Evolutionary conservation across 2,113 vertebrate genomes (phyloP).

Genomic region (Cochlearius cochlearius): DNA sequence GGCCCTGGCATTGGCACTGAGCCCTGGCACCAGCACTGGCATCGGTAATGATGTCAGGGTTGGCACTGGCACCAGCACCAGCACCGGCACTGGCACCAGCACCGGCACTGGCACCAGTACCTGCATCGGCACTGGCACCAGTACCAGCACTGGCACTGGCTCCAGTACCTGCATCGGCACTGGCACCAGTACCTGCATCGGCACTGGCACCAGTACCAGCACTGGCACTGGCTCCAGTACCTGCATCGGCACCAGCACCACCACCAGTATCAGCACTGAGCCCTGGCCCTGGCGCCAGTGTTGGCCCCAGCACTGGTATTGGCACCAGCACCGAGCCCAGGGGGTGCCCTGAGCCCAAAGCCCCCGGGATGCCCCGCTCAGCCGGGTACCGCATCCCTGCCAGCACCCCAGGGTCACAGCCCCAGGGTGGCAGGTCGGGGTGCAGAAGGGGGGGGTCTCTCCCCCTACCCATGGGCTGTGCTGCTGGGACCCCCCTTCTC

Average conservation of each 20-base stretch:
- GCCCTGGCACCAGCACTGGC: too few relatives aligned
- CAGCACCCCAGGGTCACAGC: not conserved
- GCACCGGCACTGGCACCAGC: not conserved
- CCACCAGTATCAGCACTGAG: not conserved
- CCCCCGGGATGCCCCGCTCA: not conserved
- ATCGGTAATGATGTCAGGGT: not conserved
- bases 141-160: accelerated
- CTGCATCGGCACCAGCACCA: not conserved
- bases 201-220: too few relatives aligned
- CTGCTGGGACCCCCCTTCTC: not conserved
- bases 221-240: not conserved
- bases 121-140: not conserved
- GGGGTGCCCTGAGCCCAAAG: not conserved
- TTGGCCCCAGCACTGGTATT: accelerated
- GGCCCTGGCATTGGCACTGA: too few relatives aligned
- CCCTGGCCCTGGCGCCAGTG: not conserved
- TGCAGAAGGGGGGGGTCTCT: too few relatives aligned
- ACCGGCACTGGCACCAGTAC: not conserved
- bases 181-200: too few relatives aligned
- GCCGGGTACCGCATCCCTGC: not conserved
- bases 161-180: not conserved
- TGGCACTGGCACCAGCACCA: too few relatives aligned
- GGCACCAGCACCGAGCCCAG: not conserved
- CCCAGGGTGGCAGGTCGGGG: accelerated
- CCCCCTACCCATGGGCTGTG: not conserved